These are phyloP conservation scores for Episyrphus balteatus DNA, from an alignment of 1,140 invertebrate species.

Conservation along the genomic window DNA sequence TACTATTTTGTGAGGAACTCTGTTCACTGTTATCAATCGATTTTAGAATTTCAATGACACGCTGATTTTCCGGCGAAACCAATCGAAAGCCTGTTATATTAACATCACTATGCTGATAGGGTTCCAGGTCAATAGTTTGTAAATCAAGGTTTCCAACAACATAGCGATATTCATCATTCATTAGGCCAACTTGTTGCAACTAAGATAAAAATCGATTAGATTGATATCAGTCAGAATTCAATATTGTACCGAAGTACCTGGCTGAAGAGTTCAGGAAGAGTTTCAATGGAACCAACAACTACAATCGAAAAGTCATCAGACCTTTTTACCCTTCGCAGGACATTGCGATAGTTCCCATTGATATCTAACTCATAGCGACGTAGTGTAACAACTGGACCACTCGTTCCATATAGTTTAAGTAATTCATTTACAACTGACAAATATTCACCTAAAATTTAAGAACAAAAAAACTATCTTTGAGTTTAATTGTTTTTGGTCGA, in stretches of 20 bases:
- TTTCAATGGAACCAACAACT: slow-evolving; percentile 60
- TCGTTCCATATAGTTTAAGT: slow-evolving; percentile 55
- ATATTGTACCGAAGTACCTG: slow-evolving; percentile 33
- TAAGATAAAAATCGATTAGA: not conserved
- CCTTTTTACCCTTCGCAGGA: slow-evolving; percentile 48
- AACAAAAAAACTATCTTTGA: too few species aligned
- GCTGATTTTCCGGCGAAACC: slow-evolving; percentile 48
- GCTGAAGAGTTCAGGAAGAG: slow-evolving; percentile 52
- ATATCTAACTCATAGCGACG: slow-evolving; percentile 43
- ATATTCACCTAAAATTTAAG: slow-evolving; percentile 37
- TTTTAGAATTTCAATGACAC: slow-evolving; percentile 43
- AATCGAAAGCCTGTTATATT: slow-evolving; percentile 66
- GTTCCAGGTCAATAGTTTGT: slow-evolving; percentile 56
- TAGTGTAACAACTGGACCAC: slow-evolving; percentile 44
- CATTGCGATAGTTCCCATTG: slow-evolving; percentile 43
- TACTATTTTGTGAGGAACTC: slow-evolving; percentile 28
- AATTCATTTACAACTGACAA: slow-evolving; percentile 65
- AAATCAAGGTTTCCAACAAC: slow-evolving; percentile 60
- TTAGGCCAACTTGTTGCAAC: slow-evolving; percentile 62
- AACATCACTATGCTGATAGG: slow-evolving; percentile 58
- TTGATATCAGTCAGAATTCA: too few species aligned
- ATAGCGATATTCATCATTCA: slow-evolving; percentile 52
- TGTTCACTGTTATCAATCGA: slow-evolving; percentile 37
- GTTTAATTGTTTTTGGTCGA: too few species aligned
- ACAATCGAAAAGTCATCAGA: slow-evolving; percentile 61